Percentiles rank a stretch among this genome's conserved stretches.
These are phyloP conservation scores for Limosa lapponica DNA, from an alignment of 2,797 vertebrate genomes.

Conservation along the genomic window DNA sequence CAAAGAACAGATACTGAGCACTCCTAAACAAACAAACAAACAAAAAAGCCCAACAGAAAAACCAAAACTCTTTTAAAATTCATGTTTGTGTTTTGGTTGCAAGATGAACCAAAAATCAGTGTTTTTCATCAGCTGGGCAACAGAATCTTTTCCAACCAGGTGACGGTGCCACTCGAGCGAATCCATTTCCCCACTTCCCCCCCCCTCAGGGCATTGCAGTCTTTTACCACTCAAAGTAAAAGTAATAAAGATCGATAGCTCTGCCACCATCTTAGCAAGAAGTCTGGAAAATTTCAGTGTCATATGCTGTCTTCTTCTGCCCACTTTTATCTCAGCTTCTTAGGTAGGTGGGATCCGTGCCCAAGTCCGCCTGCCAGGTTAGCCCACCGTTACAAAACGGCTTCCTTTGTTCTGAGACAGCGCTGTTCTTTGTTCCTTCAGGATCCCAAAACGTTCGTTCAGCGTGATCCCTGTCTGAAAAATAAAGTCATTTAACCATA, in stretches of 20 bases:
- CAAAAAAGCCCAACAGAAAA: background rate
- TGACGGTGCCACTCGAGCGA: slow-evolving; percentile 8
- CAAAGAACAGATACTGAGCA: slow-evolving; percentile 31
- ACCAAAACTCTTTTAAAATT: background rate
- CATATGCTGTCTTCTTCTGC: slow-evolving; percentile 42
- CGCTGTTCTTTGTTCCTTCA: slow-evolving; percentile 88
- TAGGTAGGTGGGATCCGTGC: slow-evolving; percentile 18
- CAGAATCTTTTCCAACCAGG: slow-evolving; percentile 48
- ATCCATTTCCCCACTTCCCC: slow-evolving; percentile 32
- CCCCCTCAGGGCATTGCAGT: slow-evolving; percentile 33
- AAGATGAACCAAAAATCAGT: slow-evolving; percentile 48
- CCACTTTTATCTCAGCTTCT: slow-evolving; percentile 43
- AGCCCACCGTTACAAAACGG: slow-evolving; percentile 94
- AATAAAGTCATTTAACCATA: background rate
- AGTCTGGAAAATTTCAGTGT: slow-evolving; percentile 70
- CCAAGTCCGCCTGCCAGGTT: slow-evolving; percentile 57
- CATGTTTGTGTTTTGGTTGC: slow-evolving; percentile 26
- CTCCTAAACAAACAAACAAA: slow-evolving; percentile 26
- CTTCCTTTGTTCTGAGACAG: slow-evolving; percentile 87
- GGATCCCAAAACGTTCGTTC: slow-evolving; percentile 94
- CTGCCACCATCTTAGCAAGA: slow-evolving; percentile 69
- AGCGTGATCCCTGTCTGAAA: slow-evolving; percentile 92
- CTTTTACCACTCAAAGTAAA: slow-evolving; percentile 68
- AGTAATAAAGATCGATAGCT: slow-evolving; percentile 61
- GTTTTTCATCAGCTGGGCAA: slow-evolving; percentile 42